A percentile compares a stretch with the other conserved stretches of the same genome.
These are phyloP conservation scores for Leontocebus nigricollis DNA, from an alignment of 2,797 vertebrate genomes.

Conservation along the genomic window DNA sequence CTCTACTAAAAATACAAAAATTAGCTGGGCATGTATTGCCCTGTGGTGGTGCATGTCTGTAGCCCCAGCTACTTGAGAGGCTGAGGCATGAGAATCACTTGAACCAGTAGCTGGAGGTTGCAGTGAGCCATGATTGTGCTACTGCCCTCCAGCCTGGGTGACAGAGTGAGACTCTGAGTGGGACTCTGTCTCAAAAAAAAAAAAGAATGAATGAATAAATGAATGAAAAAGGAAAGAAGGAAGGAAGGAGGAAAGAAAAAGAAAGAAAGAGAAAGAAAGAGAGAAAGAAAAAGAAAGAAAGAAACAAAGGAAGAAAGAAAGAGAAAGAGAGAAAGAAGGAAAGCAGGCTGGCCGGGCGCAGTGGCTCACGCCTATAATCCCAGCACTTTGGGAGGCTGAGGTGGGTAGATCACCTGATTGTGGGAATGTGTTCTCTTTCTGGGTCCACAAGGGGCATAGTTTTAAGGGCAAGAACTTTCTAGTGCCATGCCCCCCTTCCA, in stretches of 20 bases:
- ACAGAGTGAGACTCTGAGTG: not conserved
- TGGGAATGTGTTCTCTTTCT: too few relatives aligned
- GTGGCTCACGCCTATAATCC: not conserved
- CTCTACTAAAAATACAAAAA: not conserved
- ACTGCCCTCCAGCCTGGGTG: not conserved
- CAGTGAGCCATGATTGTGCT: not conserved
- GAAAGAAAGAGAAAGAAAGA: rapidly evolving
- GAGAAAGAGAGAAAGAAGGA: too few relatives aligned
- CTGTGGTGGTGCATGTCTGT: not conserved
- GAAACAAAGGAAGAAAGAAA: too few relatives aligned
- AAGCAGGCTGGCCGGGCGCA: too few relatives aligned
- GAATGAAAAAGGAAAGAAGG: too few relatives aligned
- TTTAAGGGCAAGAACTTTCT: too few relatives aligned
- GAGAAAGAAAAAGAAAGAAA: too few relatives aligned
- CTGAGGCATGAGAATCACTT: not conserved
- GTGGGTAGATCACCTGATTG: not conserved
- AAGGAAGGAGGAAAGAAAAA: too few relatives aligned
- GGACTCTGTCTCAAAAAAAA: too few relatives aligned
- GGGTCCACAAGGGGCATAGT: too few relatives aligned
- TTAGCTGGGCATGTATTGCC: not conserved
- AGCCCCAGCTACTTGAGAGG: not conserved
- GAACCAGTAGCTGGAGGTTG: not conserved
- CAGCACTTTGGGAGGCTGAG: not conserved
- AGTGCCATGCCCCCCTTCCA: too few relatives aligned
- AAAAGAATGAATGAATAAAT: too few relatives aligned